phyloP scores from a whole-genome alignment of 1,140 invertebrate species.

The Lucilia cuprina region DNA sequence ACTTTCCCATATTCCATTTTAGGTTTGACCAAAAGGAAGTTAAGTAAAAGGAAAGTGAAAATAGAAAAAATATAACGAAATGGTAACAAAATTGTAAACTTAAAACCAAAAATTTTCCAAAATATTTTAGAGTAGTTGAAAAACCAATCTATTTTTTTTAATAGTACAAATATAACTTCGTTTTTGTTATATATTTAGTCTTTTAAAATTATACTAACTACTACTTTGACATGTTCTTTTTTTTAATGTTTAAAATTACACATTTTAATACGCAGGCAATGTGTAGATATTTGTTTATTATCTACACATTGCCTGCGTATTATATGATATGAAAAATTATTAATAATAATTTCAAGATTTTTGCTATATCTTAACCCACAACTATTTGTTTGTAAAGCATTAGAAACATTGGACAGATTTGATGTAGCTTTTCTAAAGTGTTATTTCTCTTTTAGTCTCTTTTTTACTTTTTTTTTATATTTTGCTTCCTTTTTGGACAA shows the following conservation, averaged over 20 bases:
- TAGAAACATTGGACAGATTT: background rate
- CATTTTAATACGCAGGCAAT: background rate
- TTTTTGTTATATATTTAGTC: too few relatives aligned
- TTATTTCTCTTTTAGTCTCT: background rate
- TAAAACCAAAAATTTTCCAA: conserved; percentile 16
- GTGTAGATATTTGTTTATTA: too few relatives aligned
- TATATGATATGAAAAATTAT: too few relatives aligned
- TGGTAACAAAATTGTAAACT: background rate
- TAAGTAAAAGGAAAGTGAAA: background rate
- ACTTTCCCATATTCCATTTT: background rate
- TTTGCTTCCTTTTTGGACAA: background rate
- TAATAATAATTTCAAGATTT: too few relatives aligned
- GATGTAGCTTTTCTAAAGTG: background rate
- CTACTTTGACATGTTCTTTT: too few relatives aligned
- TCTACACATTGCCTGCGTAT: too few relatives aligned
- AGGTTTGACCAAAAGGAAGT: background rate
- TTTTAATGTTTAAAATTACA: too few relatives aligned
- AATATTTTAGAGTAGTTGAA: background rate
- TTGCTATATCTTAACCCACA: background rate
- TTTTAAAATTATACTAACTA: too few relatives aligned
- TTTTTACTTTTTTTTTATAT: background rate
- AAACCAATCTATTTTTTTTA: too few relatives aligned
- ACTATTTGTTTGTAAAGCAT: background rate
- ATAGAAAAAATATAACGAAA: background rate
- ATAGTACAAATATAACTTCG: too few relatives aligned